Percentiles rank a stretch among this genome's conserved stretches.
Conservation (phyloP, 2,888 invertebrate species). For the Scaptomyza cyrtandrae region DNA sequence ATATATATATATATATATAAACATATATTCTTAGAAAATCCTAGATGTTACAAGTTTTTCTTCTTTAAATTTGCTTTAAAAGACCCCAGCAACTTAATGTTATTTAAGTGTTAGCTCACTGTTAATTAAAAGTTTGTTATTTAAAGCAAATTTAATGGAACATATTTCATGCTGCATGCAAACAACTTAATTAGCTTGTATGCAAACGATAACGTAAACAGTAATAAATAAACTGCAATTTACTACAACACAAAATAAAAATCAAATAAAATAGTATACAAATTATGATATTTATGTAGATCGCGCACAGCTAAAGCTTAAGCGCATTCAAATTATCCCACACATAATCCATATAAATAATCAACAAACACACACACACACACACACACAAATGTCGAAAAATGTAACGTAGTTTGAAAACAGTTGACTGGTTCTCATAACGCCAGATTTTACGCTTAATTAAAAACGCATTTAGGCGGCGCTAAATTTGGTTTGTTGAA, state of each 20-base stretch:
- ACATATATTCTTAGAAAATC: conserved; percentile 6
- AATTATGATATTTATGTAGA: conserved; percentile 50
- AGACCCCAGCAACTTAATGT: conserved; percentile 6
- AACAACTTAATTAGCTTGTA: conserved; percentile 66
- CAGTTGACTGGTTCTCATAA: conserved; percentile 4
- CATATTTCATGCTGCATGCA: conserved; percentile 65
- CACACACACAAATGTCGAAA: not conserved
- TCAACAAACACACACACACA: conserved; percentile 18
- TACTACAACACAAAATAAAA: conserved; percentile 4
- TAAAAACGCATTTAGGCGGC: conserved; percentile 54
- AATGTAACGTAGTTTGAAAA: conserved; percentile 27
- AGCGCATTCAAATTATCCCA: conserved; percentile 37
- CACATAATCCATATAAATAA: conserved; percentile 20
- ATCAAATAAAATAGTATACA: conserved; percentile 32
- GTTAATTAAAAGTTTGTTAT: not conserved
- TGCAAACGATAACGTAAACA: conserved; percentile 31
- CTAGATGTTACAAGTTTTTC: conserved; percentile 28
- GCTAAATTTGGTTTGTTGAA: conserved; percentile 47
- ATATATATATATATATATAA: not conserved
- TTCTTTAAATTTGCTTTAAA: conserved; percentile 44
- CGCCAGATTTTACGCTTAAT: conserved; percentile 53
- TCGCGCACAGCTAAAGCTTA: conserved; percentile 19
- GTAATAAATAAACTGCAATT: conserved; percentile 46
- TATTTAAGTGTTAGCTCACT: not conserved
- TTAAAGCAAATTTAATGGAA: conserved; percentile 60